Evolutionary conservation across 1,140 invertebrate genomes (phyloP), one percentile per base, ranked within the genome.

Genomic region (Drosophila obscura): DNA sequence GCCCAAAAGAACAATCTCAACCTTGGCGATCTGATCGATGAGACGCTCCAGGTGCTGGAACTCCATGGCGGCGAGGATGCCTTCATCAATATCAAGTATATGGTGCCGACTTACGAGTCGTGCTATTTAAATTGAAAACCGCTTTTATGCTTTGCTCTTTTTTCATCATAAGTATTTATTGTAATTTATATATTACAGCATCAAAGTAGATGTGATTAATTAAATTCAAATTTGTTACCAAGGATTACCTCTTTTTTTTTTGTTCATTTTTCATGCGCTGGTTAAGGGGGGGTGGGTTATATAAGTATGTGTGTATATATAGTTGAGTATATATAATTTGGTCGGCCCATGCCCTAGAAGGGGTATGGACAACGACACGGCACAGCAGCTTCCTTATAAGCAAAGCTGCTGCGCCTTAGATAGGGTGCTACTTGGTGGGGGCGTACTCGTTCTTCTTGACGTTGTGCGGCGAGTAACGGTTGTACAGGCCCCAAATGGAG

Each of bases 61-160:
- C 93, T 94, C 68, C 96, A 96, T 90, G 98, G 98, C n/a, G 97
- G 98, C 8, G 95, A 97, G 82, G 97, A 98, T 93, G 97, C 98
- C n/a, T 99, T 97, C 90, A 98, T 98, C 72, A 98, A 98, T 92
- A 98, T 99, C 77, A 99, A 99, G 93, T 98, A 98, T 91, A 97
- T 99, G 95, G 95, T 99, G 60, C 98, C 98, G 1, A 99, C 97
- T 5, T 99, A 99, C 82, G 97, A 99, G 92, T 90, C 85, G 5
- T 91, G 85, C 77, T 91, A 90, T 59, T 85, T 91, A 43, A 91
- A 91, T 60, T 91, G 56, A 88, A 22, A 22, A 16, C 53, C 52
- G 44, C 55, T 26, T 44, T 61, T 13, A 16, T 77, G 65, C 60
- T 52, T 52, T 68, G 61, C 67, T 73, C 65, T 51, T 59, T 73